Evolutionary conservation across 2,113 vertebrate species (phyloP).

Genomic region (Microcebus murinus): DNA sequence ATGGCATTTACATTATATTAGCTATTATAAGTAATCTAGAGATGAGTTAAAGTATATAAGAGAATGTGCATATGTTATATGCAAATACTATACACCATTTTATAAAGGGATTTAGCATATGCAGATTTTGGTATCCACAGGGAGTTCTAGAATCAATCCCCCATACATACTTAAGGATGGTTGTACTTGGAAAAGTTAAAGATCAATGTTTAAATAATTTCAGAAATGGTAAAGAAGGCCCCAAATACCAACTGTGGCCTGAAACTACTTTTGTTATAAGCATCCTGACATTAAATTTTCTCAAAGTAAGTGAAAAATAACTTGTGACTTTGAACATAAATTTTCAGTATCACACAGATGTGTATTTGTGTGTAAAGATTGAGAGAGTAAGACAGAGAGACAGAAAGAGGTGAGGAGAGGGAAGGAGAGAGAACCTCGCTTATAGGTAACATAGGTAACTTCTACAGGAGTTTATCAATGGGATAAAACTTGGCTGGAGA

Average conservation of each 20-base stretch:
- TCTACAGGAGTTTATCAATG: not conserved
- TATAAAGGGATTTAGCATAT: not conserved
- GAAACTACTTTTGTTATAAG: slow-evolving; percentile 12
- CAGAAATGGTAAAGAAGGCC: not conserved
- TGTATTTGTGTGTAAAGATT: not conserved
- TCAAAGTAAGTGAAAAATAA: not conserved
- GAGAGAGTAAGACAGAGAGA: not conserved
- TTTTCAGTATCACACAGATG: not conserved
- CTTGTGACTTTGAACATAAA: not conserved
- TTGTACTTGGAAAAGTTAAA: not conserved
- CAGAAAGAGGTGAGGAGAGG: not conserved
- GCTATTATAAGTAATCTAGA: not conserved
- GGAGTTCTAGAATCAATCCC: not conserved
- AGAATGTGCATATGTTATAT: not conserved
- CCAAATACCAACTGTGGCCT: not conserved
- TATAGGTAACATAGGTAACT: not conserved
- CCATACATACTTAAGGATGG: not conserved
- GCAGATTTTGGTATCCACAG: not conserved
- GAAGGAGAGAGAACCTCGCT: not conserved
- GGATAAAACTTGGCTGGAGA: not conserved
- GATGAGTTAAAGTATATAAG: not conserved
- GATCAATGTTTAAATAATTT: slow-evolving; percentile 15
- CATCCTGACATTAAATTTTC: not conserved
- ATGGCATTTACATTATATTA: not conserved
- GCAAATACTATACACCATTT: not conserved